Evolutionary conservation across 2,113 vertebrate species (phyloP), one percentile per base, ranked within the genome.

Genomic region (Sorex araneus): DNA sequence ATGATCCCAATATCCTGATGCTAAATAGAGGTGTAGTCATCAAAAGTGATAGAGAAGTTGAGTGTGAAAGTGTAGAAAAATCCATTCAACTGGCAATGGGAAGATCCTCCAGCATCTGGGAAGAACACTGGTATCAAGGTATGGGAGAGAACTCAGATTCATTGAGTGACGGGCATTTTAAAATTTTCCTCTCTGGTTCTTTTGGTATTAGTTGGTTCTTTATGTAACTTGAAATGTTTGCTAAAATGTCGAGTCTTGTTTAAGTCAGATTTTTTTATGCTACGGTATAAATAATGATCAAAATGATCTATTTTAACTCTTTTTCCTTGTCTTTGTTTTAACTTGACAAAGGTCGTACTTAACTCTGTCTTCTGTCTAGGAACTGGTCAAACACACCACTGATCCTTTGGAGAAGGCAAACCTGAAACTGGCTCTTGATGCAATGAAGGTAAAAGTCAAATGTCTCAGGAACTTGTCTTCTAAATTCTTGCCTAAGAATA

Each of bases 311-410:
- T 21, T 89, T 32, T 63, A 57, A 19, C 40, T 19, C 4, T 86
- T 93, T 45, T 74, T 27, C 21, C 57, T 85, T 88, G 28, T n/a
- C 10, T 15, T 89, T n/a, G n/a, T n/a, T n/a, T n/a, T 77, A 1
- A 84, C 67, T 4, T 7, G 32, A 43, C 16, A n/a, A 84, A 90
- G 82, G 1, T 80, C 81, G 25, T 27, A 79, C 74, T 92, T 67
- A 95, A 63, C n/a, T n/a, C 0, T 94, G 11, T 92, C 43, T 92
- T 95, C 13, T 95, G 4, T 89, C 89, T 73, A 99, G 99, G 99
- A 99, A 94, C 98, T 99, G 95, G 98, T 99, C 64, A 99, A 99
- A 92, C 99, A 99, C 94, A 99, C 99, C 79, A 98, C 98, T 1
- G 99, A 99, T 69, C 63, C 97, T 74, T 75, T 90, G 0, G 99